Evolutionary conservation across 2,797 vertebrate species (phyloP).

Genomic region (Poecilia gillii): DNA sequence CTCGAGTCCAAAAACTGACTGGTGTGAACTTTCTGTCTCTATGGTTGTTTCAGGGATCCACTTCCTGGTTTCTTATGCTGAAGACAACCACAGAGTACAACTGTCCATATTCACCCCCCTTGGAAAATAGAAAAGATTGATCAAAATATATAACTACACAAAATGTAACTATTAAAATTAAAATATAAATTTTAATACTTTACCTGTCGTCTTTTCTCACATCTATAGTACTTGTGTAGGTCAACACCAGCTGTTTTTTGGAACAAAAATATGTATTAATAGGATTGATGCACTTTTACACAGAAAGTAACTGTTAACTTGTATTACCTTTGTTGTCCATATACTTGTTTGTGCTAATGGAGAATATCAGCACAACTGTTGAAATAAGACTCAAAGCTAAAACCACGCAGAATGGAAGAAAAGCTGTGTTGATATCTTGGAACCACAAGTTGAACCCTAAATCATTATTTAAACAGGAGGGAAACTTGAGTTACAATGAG

Average conservation of each 20-base stretch:
- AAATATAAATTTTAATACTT: background rate
- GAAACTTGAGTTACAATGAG: background rate
- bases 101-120: background rate
- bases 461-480: background rate
- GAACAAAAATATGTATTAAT: background rate
- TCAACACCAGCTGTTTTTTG: background rate
- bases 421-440: background rate
- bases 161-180: background rate
- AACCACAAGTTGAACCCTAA: background rate
- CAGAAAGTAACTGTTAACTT: background rate
- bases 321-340: background rate
- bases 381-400: background rate
- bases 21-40: background rate
- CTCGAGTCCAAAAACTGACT: background rate
- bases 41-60: background rate
- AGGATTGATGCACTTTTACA: background rate
- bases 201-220: background rate
- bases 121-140: background rate
- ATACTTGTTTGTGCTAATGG: background rate
- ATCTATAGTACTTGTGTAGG: background rate
- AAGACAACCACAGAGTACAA: slow-evolving; percentile 1
- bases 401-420: background rate
- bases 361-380: background rate
- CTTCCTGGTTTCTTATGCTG: background rate
- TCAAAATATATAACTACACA: background rate